A percentile compares a stretch with the other conserved stretches of the same genome.
Conservation (phyloP, 2,888 invertebrate species). For the Ophion ventricosus region DNA sequence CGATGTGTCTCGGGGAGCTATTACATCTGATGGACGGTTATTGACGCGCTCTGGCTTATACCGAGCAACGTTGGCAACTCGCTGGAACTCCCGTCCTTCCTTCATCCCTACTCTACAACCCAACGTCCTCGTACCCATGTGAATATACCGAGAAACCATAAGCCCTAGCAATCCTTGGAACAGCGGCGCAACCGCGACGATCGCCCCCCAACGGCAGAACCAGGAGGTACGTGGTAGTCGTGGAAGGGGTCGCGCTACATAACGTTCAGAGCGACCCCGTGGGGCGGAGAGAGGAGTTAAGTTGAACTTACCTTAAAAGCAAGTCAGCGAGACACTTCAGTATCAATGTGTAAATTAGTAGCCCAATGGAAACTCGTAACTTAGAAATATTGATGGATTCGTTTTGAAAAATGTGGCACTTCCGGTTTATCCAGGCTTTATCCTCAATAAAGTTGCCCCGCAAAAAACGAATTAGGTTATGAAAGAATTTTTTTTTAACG, state of each 20-base stretch:
- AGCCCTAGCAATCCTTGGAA: constrained; percentile 54
- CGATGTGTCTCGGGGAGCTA: constrained; percentile 84
- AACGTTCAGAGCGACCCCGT: constrained; percentile 60
- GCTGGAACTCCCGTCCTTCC: constrained; percentile 56
- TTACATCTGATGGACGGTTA: constrained; percentile 84
- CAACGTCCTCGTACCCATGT: constrained; percentile 62
- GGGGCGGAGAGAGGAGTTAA: constrained; percentile 57
- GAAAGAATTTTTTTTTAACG: no score
- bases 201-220: constrained; percentile 55
- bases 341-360: constrained; percentile 38
- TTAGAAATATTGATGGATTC: no score
- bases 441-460: no score
- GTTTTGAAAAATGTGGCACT: no score
- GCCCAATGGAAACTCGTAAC: not conserved
- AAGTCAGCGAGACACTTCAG: constrained; percentile 47
- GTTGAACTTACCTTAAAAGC: constrained; percentile 68
- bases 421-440: no score
- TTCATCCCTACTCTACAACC: constrained; percentile 54
- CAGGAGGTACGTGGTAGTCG: constrained; percentile 31
- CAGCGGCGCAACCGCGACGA: constrained; percentile 60
- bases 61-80: constrained; percentile 76
- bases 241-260: constrained; percentile 54
- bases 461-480: no score
- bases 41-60: constrained; percentile 83
- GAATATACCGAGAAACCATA: constrained; percentile 59